Evolutionary conservation across 1,140 invertebrate genomes (phyloP).

Genomic region (Philotrypesis tridentata): DNA sequence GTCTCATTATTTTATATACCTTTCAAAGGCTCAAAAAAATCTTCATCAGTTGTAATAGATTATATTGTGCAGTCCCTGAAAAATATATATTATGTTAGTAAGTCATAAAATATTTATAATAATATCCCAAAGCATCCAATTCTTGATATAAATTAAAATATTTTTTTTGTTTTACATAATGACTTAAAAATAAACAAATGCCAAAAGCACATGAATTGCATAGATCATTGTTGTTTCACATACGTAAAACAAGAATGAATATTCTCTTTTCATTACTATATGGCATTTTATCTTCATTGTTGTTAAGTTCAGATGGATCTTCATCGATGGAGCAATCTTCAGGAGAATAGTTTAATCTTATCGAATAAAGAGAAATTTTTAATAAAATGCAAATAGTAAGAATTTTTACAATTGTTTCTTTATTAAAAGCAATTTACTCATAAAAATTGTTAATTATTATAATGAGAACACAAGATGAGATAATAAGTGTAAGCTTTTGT

Average conservation of each 20-base stretch:
- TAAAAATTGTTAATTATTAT: conserved; percentile 32
- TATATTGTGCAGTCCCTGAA: background rate
- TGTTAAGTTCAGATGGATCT: conserved; percentile 20
- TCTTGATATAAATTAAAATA: too few relatives aligned
- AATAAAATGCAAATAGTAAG: background rate
- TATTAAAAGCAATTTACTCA: conserved; percentile 48
- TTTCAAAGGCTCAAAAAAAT: background rate
- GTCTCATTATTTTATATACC: too few relatives aligned
- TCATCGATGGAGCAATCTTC: conserved; percentile 21
- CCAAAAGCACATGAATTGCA: too few relatives aligned
- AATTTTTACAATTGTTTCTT: conserved; percentile 35
- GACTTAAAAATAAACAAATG: too few relatives aligned
- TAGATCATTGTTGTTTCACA: too few relatives aligned
- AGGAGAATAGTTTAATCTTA: background rate
- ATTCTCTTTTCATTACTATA: background rate
- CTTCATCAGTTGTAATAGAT: background rate
- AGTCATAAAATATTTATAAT: too few relatives aligned
- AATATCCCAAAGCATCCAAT: background rate
- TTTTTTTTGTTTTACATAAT: too few relatives aligned
- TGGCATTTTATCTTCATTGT: background rate
- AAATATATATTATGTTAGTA: conserved; percentile 30
- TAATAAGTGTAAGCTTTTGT: background rate
- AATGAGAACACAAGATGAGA: conserved; percentile 16
- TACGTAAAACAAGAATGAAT: too few relatives aligned
- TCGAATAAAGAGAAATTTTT: conserved; percentile 3